A percentile compares a stretch with the other conserved stretches of the same genome.
phyloP scores from a whole-genome alignment of 2,797 vertebrate genomes.

The Falco cherrug region DNA sequence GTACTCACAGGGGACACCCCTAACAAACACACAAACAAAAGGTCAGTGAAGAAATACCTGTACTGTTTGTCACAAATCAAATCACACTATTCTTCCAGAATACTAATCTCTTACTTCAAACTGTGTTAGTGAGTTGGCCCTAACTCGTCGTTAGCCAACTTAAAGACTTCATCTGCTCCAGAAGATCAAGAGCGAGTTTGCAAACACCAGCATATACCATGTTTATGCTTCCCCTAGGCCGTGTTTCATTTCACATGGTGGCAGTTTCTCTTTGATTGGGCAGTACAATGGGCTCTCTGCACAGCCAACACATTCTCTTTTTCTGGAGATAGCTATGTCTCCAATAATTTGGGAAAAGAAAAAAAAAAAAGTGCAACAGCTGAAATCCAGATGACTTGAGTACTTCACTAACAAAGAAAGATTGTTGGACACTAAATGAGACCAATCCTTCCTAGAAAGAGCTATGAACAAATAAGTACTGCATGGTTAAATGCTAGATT shows the following conservation, averaged over 20 bases:
- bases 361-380: background rate
- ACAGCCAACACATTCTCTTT: background rate
- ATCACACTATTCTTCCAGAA: background rate
- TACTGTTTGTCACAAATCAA: background rate
- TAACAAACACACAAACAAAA: background rate
- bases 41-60: background rate
- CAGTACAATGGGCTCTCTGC: slow-evolving; percentile 46
- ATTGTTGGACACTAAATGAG: slow-evolving; percentile 47
- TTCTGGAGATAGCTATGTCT: slow-evolving; percentile 13
- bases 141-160: background rate
- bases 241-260: background rate
- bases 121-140: background rate
- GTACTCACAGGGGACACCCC: background rate
- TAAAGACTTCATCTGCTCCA: background rate
- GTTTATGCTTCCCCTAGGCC: background rate
- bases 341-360: background rate
- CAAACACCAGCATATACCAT: background rate
- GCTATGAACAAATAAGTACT: background rate
- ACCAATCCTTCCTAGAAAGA: slow-evolving; percentile 63
- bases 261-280: background rate
- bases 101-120: background rate
- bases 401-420: slow-evolving; percentile 49
- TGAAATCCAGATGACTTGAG: slow-evolving; percentile 67
- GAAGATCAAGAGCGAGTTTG: background rate
- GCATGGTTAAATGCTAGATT: slow-evolving; percentile 11